Evolutionary conservation across 2,888 invertebrate genomes (phyloP), one percentile per base, ranked within the genome.

Genomic region (Pammene fasciana): DNA sequence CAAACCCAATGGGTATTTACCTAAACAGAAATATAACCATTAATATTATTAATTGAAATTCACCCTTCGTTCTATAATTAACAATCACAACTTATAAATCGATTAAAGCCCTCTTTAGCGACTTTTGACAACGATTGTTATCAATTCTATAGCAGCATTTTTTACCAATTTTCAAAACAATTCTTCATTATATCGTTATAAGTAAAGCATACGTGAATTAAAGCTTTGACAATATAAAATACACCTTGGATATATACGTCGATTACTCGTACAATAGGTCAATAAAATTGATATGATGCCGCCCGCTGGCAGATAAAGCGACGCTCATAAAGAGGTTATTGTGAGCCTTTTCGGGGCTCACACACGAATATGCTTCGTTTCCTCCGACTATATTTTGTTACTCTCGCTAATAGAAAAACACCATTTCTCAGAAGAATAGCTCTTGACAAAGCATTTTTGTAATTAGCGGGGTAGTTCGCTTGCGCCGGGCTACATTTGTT

Each of bases 241-340:
- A 70, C 54, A 65, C 60, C 65, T 65, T 64, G 50, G 43, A n/a
- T 48, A 76, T 79, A 78, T 74, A 70, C 68, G 72, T 67, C 72
- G 74, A 77, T 78, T 75, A 75, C 71, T 75, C 77, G 73, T 74
- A 79, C 81, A 79, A 82, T 79, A 68, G 76, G 66, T 73, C 74
- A 78, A 78, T 80, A 79, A 78, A 78, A 75, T 75, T 74, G 76
- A 76, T 76, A 86, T 77, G 79, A 75, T 75, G 78, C 86, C 86
- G 74, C 88, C 89, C 82, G 87, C 85, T 86, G 89, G 75, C 83
- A 83, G 85, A 86, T 87, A 84, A 84, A 87, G 78, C 82, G 81
- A 72, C 71, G 73, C 74, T 83, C 83, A 80, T 89, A 88, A 88
- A 89, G 75, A 77, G 78, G 74, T 79, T 79, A 79, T 82, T 65